These are phyloP conservation scores for Arizona elegans DNA, from an alignment of 2,113 vertebrate species.

Conservation along the genomic window DNA sequence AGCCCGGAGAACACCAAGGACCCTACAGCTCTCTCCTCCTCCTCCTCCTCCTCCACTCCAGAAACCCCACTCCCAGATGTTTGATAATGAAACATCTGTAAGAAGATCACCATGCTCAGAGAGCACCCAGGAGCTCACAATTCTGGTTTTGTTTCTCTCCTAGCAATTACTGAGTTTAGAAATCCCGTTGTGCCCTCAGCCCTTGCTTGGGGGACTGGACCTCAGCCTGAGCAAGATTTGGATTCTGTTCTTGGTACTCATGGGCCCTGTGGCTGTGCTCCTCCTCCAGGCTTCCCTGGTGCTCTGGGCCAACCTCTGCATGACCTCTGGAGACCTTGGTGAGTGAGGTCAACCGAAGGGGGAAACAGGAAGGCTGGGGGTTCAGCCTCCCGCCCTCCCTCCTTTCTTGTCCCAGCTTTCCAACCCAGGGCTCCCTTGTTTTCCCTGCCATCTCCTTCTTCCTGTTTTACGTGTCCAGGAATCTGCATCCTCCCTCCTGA, in stretches of 20 bases:
- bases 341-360: neutral
- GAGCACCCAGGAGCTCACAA: neutral
- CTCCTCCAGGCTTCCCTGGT: neutral
- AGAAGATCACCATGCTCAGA: no score
- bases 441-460: neutral
- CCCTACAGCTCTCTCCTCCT: no score
- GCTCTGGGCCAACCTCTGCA: neutral
- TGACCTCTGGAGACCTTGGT: neutral
- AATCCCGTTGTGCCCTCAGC: accelerated
- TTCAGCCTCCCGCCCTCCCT: neutral
- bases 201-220: no score
- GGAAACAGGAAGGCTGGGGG: neutral
- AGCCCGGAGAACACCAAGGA: no score
- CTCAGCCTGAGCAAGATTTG: neutral
- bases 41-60: no score
- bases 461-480: neutral
- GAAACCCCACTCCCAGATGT: no score
- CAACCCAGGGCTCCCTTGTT: neutral
- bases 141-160: neutral
- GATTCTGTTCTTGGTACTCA: neutral
- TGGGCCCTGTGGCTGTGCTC: neutral
- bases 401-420: no score
- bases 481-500: conserved; percentile 4
- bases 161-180: no score
- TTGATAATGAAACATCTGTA: no score